Evolutionary conservation across 2,888 invertebrate species (phyloP), one percentile per base, ranked within the genome.

Genomic region (Acleris holmiana): DNA sequence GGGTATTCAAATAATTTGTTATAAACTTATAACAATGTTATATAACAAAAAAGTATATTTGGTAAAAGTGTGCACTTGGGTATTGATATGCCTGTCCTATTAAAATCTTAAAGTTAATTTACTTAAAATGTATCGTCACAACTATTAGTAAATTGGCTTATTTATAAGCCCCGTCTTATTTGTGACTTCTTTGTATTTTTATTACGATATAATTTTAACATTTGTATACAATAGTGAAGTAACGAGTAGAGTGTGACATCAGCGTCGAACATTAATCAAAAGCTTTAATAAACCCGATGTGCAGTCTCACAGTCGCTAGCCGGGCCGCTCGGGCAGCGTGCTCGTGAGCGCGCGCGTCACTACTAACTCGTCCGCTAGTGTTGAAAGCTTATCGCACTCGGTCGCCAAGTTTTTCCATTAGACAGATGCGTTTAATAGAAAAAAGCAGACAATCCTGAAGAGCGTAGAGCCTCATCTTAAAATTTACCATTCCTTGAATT

Each of bases 401-500:
- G 47, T 41, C 10, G 13, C 64, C 64, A 15, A 44, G 15, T 4
- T 15, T 44, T 17, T 44, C 44, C 17, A n/a, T n/a, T n/a, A 17
- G 44, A 44, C 21, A 23, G 35, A 50, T 44, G 55, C 35, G 13
- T 35, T 35, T 35, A 35, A 35, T 46, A 17, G 17, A 18, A 46
- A 17, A 17, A 8, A 46, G 4, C 17, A 46, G 17, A 17, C 46
- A 41, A 35, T 35, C 35, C 48, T 48, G 50, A 60, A 49, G 59
- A 59, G 50, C 54, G 49, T 50, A 29, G 44, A 40, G 65, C 55
- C 55, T 55, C 23, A 55, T 55, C 54, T 50, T 60, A 48, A 65
- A 60, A 55, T 55, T 47, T 50, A 55, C 60, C 65, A 65, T 65
- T 65, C 65, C 65, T 65, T 48, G 46, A 35, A n/a, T 58, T 59